Evolutionary conservation across 2,888 invertebrate species (phyloP), one percentile per base, ranked within the genome.

Genomic region (Drosophila rellima): DNA sequence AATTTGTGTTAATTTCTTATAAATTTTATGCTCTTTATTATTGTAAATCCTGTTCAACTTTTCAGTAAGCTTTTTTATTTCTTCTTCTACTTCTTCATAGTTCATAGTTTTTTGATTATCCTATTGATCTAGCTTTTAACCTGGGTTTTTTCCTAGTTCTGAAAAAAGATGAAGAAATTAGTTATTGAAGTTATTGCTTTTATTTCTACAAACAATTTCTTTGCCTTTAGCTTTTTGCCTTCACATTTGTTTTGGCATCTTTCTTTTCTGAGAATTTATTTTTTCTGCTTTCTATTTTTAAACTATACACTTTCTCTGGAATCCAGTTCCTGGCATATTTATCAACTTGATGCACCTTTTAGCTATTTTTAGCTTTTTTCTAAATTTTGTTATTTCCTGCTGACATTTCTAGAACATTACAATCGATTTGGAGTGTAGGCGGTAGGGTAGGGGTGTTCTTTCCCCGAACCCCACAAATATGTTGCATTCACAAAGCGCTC

Each of bases 401-500:
- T 4, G 6, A 1, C 11, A 17, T 7, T 11, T n/a, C 31, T 15
- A 8, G 20, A 33, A 4, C 18, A 5, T 26, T 35, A 1, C 31
- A n/a, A 10, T 23, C 2, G 5, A 18, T 4, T 42, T 39, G 18
- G 10, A 3, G 10, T 3, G 17, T 2, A 6, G 7, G n/a, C n/a
- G n/a, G n/a, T n/a, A n/a, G 6, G 6, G 6, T 23, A 23, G 23
- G 26, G 26, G 26, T 26, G 7, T 26, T 26, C 7, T 35, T 20
- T 23, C 15, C 20, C 10, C 4, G n/a, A 17, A 17, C 17, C 18
- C 18, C 23, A 18, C 29, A 39, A 26, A 47, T 23, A 23, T 45
- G 35, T 45, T 35, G 39, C 55, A 67, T 55, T 48, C 33, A 47
- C 26, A 42, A 37, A 39, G n/a, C 37, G 45, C 40, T 62, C 33